Evolutionary conservation across 64 coral and sea anemone genomes (phyloP), one percentile per base, ranked within the genome.

Genomic region (Stylophora pistillata): DNA sequence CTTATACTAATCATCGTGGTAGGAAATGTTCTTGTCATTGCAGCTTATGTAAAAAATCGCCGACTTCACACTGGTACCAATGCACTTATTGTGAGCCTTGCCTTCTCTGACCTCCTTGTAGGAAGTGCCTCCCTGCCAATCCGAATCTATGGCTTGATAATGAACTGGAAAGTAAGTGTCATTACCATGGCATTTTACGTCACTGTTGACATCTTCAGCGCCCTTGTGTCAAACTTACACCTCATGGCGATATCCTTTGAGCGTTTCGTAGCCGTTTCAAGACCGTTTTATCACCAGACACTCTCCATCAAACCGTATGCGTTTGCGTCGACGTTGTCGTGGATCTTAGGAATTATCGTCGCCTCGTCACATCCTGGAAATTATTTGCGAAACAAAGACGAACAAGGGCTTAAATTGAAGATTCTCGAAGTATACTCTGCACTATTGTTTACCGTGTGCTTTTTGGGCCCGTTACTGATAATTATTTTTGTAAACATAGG

Each of bases 31-130:
- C 29, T 96, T 9, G 94, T 96, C 64, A 79, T 96, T 33, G 85
- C 92, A 56, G 87, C 94, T 9, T 96, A 96, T 56, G 78, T 58
- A 9, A 87, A 61, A 13, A 93, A 96, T 71, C 73, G 73, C 0
- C 91, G 91, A 17, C 75, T 96, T 86, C 94, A 78, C 64, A 93
- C 87, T 2, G 91, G 91, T 20, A 93, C 94, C 7, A 89, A 96
- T 75, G 47, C 87, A 15, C 81, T 96, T 25, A 71, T 96, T 2
- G 94, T 86, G 13, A 96, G 94, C 74, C 37, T 96, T 12, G 94
- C 94, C 1, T 85, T 85, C 4, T 89, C 79, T 30, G 94, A 96
- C 52, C 66, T 96, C 15, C 81, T 96, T 15, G 94, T 96, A n/a
- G 94, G 94, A 56, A 73, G 80, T 29, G 87, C 87, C 1, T 86